A percentile compares a stretch with the other conserved stretches of the same genome.
These are phyloP conservation scores for Arvicanthis niloticus DNA, from an alignment of 2,113 vertebrate species.

Conservation along the genomic window DNA sequence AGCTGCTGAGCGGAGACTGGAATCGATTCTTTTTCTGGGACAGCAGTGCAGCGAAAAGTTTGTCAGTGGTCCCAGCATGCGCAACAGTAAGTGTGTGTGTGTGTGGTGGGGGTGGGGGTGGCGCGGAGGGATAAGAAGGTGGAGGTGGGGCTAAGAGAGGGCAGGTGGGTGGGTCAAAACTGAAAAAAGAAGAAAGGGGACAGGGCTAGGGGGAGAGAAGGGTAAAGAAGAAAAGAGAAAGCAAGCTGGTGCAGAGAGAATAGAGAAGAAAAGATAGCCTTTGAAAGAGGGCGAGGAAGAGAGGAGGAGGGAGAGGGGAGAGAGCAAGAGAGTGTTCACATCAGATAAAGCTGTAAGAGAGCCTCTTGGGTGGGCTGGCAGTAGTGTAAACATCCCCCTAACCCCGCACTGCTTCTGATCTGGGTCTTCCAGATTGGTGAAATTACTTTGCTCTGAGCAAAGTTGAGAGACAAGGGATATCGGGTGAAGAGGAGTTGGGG, in stretches of 20 bases:
- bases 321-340: too few relatives aligned
- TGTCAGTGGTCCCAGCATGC: neutral
- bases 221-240: neutral
- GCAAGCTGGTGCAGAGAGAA: rapidly evolving
- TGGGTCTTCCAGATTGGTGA: neutral
- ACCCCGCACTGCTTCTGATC: neutral
- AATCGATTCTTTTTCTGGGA: neutral
- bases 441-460: neutral
- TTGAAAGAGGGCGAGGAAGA: neutral
- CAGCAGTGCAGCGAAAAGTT: neutral
- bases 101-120: too few relatives aligned
- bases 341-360: neutral
- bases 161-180: neutral
- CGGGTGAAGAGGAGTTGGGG: neutral
- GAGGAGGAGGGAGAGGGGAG: rapidly evolving
- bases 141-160: neutral
- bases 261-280: neutral
- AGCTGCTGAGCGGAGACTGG: conserved; percentile 47
- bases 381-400: neutral
- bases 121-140: too few relatives aligned
- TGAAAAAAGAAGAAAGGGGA: neutral
- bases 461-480: neutral
- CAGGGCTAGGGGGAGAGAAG: neutral
- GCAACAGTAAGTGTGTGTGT: too few relatives aligned
- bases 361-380: neutral